phyloP scores from a whole-genome alignment of 2,797 vertebrate genomes.

The Myotis daubentonii region DNA sequence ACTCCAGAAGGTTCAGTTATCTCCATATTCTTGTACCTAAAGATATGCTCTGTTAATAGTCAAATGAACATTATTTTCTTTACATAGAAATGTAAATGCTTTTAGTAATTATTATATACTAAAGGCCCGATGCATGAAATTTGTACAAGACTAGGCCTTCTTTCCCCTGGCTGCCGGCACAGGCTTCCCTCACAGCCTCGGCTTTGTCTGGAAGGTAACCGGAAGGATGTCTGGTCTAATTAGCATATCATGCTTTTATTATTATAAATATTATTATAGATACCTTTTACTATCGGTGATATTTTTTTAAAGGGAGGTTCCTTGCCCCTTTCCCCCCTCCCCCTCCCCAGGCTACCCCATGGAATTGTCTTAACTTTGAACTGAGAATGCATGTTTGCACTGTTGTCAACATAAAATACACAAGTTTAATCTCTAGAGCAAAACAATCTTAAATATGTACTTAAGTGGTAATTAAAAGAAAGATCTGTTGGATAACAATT shows the following conservation, averaged over 20 bases:
- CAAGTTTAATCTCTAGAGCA: not conserved
- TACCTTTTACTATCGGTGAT: not conserved
- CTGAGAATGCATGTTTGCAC: not conserved
- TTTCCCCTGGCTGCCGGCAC: no score
- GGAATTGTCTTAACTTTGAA: not conserved
- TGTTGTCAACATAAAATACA: not conserved
- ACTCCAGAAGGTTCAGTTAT: not conserved
- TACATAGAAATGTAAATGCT: not conserved
- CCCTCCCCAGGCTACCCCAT: not conserved
- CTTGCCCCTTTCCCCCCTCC: fast-evolving
- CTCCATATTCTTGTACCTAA: not conserved
- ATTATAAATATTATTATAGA: no score
- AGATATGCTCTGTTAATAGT: not conserved
- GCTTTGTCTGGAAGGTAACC: no score
- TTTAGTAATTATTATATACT: not conserved
- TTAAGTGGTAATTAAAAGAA: not conserved
- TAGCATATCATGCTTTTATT: no score
- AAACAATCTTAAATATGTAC: not conserved
- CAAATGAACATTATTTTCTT: not conserved
- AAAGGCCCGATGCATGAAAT: no score
- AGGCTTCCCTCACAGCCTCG: no score
- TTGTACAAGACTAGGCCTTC: no score
- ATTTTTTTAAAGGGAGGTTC: not conserved
- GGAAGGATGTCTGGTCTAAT: no score
- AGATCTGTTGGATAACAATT: not conserved